These are phyloP conservation scores for Cariama cristata DNA, from an alignment of 2,113 vertebrate species.

Conservation along the genomic window DNA sequence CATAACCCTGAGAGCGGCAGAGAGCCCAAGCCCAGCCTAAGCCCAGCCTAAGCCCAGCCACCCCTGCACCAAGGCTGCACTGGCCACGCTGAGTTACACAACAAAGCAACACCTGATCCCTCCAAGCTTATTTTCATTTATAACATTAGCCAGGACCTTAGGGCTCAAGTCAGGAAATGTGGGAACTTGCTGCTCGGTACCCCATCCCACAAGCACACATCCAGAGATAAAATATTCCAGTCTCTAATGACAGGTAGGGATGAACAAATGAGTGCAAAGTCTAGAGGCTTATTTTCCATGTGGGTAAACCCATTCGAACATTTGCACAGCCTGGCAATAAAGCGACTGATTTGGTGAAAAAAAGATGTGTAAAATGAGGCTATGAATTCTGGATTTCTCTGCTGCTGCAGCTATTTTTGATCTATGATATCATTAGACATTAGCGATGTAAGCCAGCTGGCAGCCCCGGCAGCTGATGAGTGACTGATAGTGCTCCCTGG, in stretches of 20 bases:
- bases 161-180: not conserved
- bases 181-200: not conserved
- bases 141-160: not conserved
- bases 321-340: not conserved
- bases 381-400: not conserved
- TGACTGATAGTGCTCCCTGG: not conserved
- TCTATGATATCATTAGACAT: slow-evolving; percentile 39
- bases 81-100: not conserved
- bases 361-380: not conserved
- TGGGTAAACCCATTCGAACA: not conserved
- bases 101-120: not conserved
- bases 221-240: not conserved
- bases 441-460: slow-evolving; percentile 43
- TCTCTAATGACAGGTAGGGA: not conserved
- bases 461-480: not conserved
- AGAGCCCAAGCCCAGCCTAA: not conserved
- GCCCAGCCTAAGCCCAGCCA: not conserved
- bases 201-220: fast-evolving
- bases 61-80: not conserved
- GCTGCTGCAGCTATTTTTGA: slow-evolving; percentile 47
- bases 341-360: not conserved
- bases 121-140: not conserved
- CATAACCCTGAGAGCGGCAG: not conserved
- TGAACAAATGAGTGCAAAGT: not conserved
- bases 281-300: not conserved